Evolutionary conservation across 2,797 vertebrate genomes (phyloP).

Genomic region (Onychomys torridus): DNA sequence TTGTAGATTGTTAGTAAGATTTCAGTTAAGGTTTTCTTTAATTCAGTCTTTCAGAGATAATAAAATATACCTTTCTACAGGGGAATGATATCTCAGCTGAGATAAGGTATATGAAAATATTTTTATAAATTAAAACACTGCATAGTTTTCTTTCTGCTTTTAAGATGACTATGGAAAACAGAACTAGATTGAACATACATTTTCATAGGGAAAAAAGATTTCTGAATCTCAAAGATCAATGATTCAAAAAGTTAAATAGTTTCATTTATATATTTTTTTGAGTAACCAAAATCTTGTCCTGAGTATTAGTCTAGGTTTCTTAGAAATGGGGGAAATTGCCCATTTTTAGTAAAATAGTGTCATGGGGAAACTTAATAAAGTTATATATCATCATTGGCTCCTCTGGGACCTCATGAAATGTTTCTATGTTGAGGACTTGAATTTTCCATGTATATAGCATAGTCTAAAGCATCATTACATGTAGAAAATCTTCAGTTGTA

Average conservation of each 20-base stretch:
- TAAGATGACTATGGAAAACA: not conserved
- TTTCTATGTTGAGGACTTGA: slow-evolving; percentile 66
- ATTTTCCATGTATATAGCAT: slow-evolving; percentile 66
- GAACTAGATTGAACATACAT: not conserved
- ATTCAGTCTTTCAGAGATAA: not conserved
- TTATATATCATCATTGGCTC: slow-evolving; percentile 46
- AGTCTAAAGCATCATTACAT: slow-evolving; percentile 63
- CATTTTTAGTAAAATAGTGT: slow-evolving; percentile 39
- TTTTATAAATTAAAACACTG: not conserved
- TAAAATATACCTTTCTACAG: not conserved
- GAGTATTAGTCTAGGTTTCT: not conserved
- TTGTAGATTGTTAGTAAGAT: not conserved
- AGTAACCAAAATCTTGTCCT: not conserved
- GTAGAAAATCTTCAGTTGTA: slow-evolving; percentile 3
- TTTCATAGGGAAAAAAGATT: not conserved
- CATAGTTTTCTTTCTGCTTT: not conserved
- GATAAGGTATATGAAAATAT: not conserved
- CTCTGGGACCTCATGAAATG: slow-evolving; percentile 53
- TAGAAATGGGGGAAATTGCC: slow-evolving; percentile 49
- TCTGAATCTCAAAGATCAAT: not conserved
- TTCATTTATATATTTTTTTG: not conserved
- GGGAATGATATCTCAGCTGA: not conserved
- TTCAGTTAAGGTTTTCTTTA: not conserved
- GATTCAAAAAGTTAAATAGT: not conserved
- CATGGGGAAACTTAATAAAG: not conserved